phyloP scores from a whole-genome alignment of 37 sponge, comb jelly and placozoan genomes.

The Crambe crambe region DNA sequence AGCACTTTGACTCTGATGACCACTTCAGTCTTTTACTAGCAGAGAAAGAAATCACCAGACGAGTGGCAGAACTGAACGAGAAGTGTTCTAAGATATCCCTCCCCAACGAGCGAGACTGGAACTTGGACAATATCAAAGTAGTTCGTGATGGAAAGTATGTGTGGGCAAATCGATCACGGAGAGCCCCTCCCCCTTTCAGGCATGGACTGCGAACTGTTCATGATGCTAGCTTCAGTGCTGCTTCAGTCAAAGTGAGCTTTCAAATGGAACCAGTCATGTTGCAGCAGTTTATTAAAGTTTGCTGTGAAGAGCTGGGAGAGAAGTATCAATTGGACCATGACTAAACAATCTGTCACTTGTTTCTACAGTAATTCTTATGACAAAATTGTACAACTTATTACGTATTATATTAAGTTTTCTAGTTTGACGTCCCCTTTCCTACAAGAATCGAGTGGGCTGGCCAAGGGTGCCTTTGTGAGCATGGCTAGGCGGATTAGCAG shows the following conservation, averaged over 20 bases:
- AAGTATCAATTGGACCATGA: conserved; percentile 26
- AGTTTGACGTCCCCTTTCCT: too few relatives aligned
- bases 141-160: conserved; percentile 48
- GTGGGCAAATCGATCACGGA: conserved; percentile 2
- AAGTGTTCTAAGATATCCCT: conserved; percentile 46
- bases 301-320: conserved; percentile 47
- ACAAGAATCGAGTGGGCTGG: too few relatives aligned
- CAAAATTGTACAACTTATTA: too few relatives aligned
- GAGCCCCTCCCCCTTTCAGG: neutral
- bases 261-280: conserved; percentile 32
- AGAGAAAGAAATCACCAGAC: conserved; percentile 36
- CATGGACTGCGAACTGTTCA: conserved; percentile 28
- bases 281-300: conserved; percentile 26
- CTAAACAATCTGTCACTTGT: neutral
- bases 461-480: neutral
- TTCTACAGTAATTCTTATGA: too few relatives aligned
- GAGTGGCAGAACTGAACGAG: conserved; percentile 51
- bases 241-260: conserved; percentile 19
- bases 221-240: conserved; percentile 28
- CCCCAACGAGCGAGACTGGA: conserved; percentile 46
- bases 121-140: conserved; percentile 49
- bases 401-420: too few relatives aligned
- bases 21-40: conserved; percentile 38
- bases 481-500: neutral
- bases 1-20: conserved; percentile 39